A percentile compares a stretch with the other conserved stretches of the same genome.
These are phyloP conservation scores for Meloe dianella DNA, from an alignment of 2,888 invertebrate genomes.

Conservation along the genomic window DNA sequence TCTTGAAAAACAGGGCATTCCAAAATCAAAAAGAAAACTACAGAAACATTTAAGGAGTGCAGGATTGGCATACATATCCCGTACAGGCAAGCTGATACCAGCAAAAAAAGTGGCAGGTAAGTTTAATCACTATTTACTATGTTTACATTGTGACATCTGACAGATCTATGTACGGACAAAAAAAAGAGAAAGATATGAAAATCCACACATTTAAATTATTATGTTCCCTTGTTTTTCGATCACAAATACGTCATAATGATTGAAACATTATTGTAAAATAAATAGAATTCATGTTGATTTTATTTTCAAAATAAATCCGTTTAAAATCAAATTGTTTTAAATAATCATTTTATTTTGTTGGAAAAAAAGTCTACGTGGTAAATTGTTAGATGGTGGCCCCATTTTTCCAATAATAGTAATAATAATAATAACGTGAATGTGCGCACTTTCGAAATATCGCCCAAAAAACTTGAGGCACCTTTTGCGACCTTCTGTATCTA, in stretches of 20 bases:
- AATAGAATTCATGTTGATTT: neutral
- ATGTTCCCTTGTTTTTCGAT: slow-evolving; percentile 23
- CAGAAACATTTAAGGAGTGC: slow-evolving; percentile 60
- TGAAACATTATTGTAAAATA: slow-evolving; percentile 36
- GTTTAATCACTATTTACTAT: slow-evolving; percentile 43
- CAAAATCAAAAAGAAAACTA: slow-evolving; percentile 59
- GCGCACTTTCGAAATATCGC: slow-evolving; percentile 24
- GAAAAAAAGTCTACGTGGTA: neutral
- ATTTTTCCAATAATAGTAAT: neutral
- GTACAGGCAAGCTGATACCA: slow-evolving; percentile 61
- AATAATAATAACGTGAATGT: slow-evolving; percentile 1
- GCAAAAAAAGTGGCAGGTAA: slow-evolving; percentile 62
- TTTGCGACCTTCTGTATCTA: slow-evolving; percentile 56
- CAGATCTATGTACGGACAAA: slow-evolving; percentile 36
- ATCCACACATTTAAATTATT: slow-evolving; percentile 35
- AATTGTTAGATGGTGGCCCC: slow-evolving; percentile 4
- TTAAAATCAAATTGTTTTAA: neutral
- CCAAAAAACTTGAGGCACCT: slow-evolving; percentile 33
- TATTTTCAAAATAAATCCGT: neutral
- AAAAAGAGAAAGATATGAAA: slow-evolving; percentile 18
- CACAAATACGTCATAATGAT: slow-evolving; percentile 37
- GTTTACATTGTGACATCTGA: slow-evolving; percentile 54
- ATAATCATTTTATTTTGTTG: neutral
- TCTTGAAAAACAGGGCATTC: slow-evolving; percentile 56
- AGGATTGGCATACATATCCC: slow-evolving; percentile 61